Evolutionary conservation across 2,113 vertebrate species (phyloP).

Genomic region (Laterallus jamaicensis): DNA sequence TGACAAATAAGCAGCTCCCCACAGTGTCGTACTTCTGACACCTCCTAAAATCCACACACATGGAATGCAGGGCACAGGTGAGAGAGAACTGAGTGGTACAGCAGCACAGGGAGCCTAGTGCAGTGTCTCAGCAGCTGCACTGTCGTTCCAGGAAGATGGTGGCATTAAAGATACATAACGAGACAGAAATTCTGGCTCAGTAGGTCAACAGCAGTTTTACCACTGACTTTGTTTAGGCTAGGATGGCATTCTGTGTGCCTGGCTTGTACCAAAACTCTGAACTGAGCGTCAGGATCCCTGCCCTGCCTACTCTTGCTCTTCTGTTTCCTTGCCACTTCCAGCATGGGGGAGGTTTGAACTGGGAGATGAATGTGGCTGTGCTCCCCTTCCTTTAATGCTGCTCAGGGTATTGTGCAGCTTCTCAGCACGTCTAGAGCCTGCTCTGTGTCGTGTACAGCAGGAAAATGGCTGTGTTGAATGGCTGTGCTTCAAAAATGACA

Average conservation of each 20-base stretch:
- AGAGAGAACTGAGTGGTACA: background rate
- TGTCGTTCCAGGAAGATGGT: background rate
- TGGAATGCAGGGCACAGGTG: background rate
- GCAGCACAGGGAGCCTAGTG: fast-evolving
- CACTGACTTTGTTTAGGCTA: background rate
- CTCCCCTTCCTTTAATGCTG: background rate
- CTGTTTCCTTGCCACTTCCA: background rate
- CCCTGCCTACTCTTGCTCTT: background rate
- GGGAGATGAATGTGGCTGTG: background rate
- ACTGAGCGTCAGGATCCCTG: background rate
- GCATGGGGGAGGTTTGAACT: background rate
- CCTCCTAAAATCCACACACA: background rate
- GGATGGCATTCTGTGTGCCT: background rate
- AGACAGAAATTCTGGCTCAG: background rate
- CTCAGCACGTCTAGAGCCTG: background rate
- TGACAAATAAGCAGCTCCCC: background rate
- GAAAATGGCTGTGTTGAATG: background rate
- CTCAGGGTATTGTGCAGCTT: background rate
- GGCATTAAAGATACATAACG: background rate
- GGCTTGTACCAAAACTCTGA: background rate
- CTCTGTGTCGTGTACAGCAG: background rate
- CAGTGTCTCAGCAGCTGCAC: background rate
- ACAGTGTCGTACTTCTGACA: background rate
- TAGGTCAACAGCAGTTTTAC: background rate
- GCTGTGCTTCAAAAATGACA: background rate